phyloP scores from a whole-genome alignment of 2,888 invertebrate genomes.

The Meghimatium bilineatum region DNA sequence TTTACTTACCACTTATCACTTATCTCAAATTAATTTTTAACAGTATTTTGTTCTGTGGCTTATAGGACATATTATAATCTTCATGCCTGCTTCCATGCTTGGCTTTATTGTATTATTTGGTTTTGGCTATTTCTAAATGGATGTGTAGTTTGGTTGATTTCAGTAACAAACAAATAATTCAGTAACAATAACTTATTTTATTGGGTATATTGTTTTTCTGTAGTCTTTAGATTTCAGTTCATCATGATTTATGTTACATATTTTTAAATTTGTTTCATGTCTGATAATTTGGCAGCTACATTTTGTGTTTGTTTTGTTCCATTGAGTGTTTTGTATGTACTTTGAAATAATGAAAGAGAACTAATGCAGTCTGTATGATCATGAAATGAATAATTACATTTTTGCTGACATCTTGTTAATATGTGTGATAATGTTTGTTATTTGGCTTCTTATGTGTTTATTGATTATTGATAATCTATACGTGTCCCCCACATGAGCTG shows the following conservation, averaged over 20 bases:
- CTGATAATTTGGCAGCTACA: constrained; percentile 15
- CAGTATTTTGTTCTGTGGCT: neutral
- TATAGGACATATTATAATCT: neutral
- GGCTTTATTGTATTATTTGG: neutral
- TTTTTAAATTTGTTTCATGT: neutral
- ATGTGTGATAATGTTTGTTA: neutral
- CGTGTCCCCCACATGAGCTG: neutral
- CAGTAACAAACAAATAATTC: neutral
- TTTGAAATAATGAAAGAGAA: neutral
- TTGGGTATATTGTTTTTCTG: neutral
- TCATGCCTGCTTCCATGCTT: neutral
- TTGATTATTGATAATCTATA: neutral
- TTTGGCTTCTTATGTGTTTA: neutral
- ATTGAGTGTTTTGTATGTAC: neutral
- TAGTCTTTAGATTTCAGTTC: neutral
- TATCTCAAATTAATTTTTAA: neutral
- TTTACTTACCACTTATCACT: neutral
- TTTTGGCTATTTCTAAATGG: neutral
- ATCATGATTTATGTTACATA: neutral
- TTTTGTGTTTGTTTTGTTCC: neutral
- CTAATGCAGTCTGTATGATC: neutral
- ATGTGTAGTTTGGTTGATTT: neutral
- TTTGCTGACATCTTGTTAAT: neutral
- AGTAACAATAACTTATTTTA: no score
- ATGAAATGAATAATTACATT: neutral